These are phyloP conservation scores for Pangasianodon gigas DNA, from an alignment of 2,113 vertebrate species.

Conservation along the genomic window DNA sequence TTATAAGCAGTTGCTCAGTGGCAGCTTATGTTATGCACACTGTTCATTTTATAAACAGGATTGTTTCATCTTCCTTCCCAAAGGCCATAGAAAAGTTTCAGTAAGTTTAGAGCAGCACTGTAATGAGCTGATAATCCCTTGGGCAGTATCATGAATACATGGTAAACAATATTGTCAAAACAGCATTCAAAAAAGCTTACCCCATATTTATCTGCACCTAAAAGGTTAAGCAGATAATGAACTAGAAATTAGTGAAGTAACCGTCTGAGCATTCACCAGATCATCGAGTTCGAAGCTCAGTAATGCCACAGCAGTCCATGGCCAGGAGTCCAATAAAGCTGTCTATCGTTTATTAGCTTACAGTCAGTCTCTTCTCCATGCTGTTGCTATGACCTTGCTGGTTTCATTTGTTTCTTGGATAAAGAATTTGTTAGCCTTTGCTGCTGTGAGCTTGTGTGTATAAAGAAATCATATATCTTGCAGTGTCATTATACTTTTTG, in stretches of 20 bases:
- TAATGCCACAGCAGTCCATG: neutral
- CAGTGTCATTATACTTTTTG: neutral
- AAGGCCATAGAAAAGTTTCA: neutral
- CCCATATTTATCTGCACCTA: neutral
- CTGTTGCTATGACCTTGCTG: neutral
- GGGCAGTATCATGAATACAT: neutral
- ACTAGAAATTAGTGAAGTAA: neutral
- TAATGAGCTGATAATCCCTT: neutral
- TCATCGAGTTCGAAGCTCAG: neutral
- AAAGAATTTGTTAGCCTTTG: neutral
- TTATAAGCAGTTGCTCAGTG: conserved; percentile 9
- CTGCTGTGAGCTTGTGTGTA: neutral
- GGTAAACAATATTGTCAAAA: neutral
- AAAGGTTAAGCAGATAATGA: neutral
- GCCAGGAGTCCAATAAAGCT: neutral
- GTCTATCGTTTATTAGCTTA: neutral
- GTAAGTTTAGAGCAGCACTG: neutral
- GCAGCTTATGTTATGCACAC: conserved; percentile 13
- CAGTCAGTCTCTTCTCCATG: neutral
- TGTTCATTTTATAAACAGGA: conserved; percentile 9
- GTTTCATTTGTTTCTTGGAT: neutral
- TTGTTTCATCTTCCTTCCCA: neutral
- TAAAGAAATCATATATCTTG: neutral
- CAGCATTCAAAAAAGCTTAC: neutral
- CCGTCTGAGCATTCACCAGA: neutral